Base-by-base conservation (phyloP, 2,888 invertebrate genomes). In the Troides oblongomaculatus region DNA sequence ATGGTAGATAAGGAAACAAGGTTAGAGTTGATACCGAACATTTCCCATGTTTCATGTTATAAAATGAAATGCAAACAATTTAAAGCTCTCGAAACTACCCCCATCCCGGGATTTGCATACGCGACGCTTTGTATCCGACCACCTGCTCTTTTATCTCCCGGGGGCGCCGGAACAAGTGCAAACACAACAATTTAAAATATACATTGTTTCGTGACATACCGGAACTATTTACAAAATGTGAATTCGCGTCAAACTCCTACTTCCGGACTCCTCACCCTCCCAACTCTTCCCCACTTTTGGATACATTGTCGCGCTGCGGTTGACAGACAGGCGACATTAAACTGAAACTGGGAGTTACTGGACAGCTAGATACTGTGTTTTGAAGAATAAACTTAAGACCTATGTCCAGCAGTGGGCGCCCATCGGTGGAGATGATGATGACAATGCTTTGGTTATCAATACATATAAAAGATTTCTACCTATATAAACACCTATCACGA, bases 121-220 rank as follows among this genome's bases (percentile, higher is more conserved):
- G 61, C 66, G 61, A 53, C 17, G 66, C 36, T 53, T 61, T 53
- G 61, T 53, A 30, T 66, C 36, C 66, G 50, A 21, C 66, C 66
- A 66, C 61, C 66, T 66, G 66, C 61, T 66, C 60, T 66, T 36
- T 60, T 66, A 66, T 66, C 61, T 61, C 66, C 39, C 50, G n/a
- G 61, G 61, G 66, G 53, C 21, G 53, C 30, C 64, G 30, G 46
- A 64, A 58, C 58, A 23, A 64, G 57, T 39, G 43, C 21, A 60
- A 60, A 60, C 61, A 61, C 53, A 36, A 66, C 23, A 43, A 39
- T 66, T 61, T 61, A 66, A 66, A 61, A 66, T 56, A 61, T 61
- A 66, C 66, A 61, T 66, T 64, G 64, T 64, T 64, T 30, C 30
- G 46, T 66, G 53, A 53, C 53, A 53, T 14, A 53, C 53, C 43